Evolutionary conservation across 2,888 invertebrate species (phyloP), one percentile per base, ranked within the genome.

Genomic region (Tetragonula carbonaria): DNA sequence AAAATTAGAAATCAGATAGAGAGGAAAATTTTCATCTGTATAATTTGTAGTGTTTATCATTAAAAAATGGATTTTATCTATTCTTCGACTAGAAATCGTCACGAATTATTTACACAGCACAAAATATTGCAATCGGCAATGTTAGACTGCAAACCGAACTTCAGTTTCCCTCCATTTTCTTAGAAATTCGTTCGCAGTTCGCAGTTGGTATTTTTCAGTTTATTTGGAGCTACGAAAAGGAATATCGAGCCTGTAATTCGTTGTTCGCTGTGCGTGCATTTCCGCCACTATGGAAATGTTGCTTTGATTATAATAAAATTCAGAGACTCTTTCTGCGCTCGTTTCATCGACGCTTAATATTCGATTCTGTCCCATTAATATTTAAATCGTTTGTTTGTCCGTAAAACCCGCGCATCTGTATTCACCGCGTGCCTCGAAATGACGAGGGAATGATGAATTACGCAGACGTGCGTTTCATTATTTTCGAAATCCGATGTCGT

Each of bases 401-500:
- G 23, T 50, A 2, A 16, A 51, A 23, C 28, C 8, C 11, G 4
- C 8, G 13, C 5, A 1, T 63, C 28, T 16, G 18, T 4, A 23
- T 68, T 16, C 16, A 18, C 21, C 28, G 51, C 2, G 5, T 23
- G 23, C 18, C n/a, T 4, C 21, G 18, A 16, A 67, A 51, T 50
- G 23, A 67, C 67, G 18, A 18, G 18, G 28, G 28, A 68, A 18
- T n/a, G 38, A 55, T n/a, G 57, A 38, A 57, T 57, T 38, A 16
- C 71, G n/a, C n/a, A 5, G n/a, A 16, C 38, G 13, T 38, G 57
- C 23, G 38, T 57, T n/a, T 57, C 70, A 70, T 70, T 70, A 70
- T 33, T 55, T 68, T 55, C 21, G 6, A 21, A 70, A 45, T 28
- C n/a, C 18, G 16, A 14, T 68, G 70, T 21, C 16, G 66, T 45